Conservation (phyloP, 2,797 vertebrate species). For the Muscicapa comitata region DNA sequence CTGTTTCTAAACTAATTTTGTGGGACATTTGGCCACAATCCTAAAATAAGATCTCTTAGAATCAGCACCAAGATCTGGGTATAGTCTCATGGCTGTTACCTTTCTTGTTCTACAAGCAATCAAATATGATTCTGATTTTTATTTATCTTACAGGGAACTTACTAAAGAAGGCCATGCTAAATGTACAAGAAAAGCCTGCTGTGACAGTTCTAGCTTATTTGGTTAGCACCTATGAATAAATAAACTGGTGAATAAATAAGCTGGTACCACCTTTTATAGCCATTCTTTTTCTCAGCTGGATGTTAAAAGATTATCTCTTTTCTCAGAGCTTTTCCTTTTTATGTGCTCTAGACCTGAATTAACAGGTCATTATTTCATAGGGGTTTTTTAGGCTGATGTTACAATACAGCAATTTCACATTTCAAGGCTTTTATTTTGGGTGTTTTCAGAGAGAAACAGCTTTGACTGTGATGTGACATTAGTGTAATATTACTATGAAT, state of each 20-base stretch:
- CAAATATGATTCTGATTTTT: conserved; percentile 36
- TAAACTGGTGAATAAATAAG: conserved; percentile 24
- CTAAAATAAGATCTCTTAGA: background rate
- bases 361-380: conserved; percentile 57
- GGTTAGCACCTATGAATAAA: conserved; percentile 63
- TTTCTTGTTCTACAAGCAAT: conserved; percentile 28
- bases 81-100: background rate
- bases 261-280: conserved; percentile 36
- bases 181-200: conserved; percentile 32
- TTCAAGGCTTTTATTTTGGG: conserved; percentile 31
- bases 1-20: background rate
- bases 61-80: background rate
- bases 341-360: conserved; percentile 61
- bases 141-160: conserved; percentile 28
- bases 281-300: conserved; percentile 55
- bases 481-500: background rate
- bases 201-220: conserved; percentile 63
- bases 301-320: conserved; percentile 71
- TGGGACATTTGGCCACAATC: background rate
- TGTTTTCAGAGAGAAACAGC: conserved; percentile 26
- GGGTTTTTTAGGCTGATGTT: conserved; percentile 1
- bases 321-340: conserved; percentile 53
- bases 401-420: conserved; percentile 32
- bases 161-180: conserved; percentile 36
- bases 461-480: background rate